Conservation (phyloP, 2,888 invertebrate genomes). For the Cybosia mesomella region DNA sequence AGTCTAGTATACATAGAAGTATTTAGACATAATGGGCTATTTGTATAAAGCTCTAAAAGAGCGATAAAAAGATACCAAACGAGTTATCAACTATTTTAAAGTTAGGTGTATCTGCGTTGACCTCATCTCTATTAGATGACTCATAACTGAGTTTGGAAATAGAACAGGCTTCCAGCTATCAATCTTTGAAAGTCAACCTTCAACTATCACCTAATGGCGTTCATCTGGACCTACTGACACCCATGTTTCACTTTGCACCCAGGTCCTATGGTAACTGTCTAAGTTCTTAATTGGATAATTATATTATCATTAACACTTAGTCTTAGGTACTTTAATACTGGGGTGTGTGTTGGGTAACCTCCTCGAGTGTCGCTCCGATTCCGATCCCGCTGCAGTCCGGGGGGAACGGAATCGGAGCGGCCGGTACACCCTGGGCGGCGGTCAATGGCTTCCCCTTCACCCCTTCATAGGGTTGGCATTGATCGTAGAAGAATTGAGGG, state of each 20-base stretch:
- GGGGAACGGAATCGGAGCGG: no score
- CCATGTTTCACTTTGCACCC: background rate
- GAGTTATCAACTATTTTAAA: background rate
- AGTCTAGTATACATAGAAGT: background rate
- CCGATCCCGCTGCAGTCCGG: no score
- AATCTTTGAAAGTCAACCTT: background rate
- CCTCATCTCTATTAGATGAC: constrained; percentile 13
- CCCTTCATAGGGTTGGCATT: no score
- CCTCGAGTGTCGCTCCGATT: no score
- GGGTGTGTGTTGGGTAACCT: no score
- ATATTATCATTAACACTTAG: background rate
- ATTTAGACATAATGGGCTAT: background rate
- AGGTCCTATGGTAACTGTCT: background rate
- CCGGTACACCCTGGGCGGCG: no score
- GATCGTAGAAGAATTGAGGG: no score
- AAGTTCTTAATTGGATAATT: background rate
- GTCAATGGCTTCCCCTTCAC: no score
- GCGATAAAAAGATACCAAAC: background rate
- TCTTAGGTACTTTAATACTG: background rate
- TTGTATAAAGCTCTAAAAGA: background rate
- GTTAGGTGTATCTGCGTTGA: background rate
- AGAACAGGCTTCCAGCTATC: background rate
- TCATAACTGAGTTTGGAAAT: background rate
- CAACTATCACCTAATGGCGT: background rate
- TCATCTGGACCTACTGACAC: background rate